Conservation (phyloP, 2,113 vertebrate species). For the Heterochromis multidens region DNA sequence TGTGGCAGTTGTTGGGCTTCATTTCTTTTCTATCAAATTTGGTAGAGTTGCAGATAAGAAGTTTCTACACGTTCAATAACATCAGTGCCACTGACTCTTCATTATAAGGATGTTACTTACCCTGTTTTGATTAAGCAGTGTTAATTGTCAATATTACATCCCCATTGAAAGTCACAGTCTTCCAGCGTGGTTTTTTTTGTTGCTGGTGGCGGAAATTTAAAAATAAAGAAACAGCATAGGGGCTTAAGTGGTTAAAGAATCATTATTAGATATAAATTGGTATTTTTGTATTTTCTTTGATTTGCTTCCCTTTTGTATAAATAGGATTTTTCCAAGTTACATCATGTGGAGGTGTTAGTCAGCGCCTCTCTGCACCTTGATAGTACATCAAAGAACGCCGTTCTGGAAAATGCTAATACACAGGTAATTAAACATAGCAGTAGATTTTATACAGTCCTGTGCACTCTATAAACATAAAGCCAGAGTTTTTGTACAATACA, state of each 20-base stretch:
- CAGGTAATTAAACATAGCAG: slow-evolving; percentile 65
- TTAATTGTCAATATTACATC: not conserved
- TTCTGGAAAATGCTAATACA: slow-evolving; percentile 78
- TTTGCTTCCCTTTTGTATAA: not conserved
- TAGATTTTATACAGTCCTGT: not conserved
- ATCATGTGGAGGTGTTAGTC: slow-evolving; percentile 84
- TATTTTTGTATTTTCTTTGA: not conserved
- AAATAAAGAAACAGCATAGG: not conserved
- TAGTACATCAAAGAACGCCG: slow-evolving; percentile 74
- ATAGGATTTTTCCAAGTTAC: slow-evolving; percentile 84
- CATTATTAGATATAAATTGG: not conserved
- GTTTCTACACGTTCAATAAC: too few relatives aligned
- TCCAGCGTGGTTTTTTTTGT: not conserved
- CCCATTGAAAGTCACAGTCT: not conserved
- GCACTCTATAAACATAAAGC: not conserved
- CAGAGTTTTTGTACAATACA: not conserved
- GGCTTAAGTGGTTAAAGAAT: not conserved
- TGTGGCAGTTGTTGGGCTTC: too few relatives aligned
- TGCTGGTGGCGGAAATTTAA: not conserved
- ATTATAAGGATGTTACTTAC: too few relatives aligned
- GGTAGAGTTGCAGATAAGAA: too few relatives aligned
- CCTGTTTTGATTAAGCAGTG: too few relatives aligned
- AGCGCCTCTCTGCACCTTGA: slow-evolving; percentile 81
- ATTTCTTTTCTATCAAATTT: too few relatives aligned
- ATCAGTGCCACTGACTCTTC: too few relatives aligned